Conservation (phyloP, 2,797 vertebrate genomes). For the Acridotheres tristis region DNA sequence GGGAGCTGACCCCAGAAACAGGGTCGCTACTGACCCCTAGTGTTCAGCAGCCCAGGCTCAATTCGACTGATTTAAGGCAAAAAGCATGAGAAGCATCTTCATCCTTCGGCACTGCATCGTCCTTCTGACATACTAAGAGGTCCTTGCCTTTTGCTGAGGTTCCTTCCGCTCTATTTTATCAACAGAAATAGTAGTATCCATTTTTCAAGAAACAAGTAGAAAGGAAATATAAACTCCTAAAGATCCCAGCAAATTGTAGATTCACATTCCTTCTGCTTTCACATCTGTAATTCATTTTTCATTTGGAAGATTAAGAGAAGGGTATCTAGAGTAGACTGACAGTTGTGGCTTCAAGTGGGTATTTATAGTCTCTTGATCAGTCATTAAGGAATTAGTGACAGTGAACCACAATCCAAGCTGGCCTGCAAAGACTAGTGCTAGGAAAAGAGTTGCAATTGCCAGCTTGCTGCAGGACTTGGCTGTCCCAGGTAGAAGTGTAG, state of each 20-base stretch:
- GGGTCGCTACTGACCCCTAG: conserved; percentile 53
- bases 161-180: neutral
- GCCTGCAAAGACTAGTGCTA: neutral
- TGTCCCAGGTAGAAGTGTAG: neutral
- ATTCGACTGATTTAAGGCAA: neutral
- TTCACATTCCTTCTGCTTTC: neutral
- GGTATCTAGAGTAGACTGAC: neutral
- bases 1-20: conserved; percentile 1
- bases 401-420: neutral
- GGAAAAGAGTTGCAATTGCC: neutral
- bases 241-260: neutral
- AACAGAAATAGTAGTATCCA: neutral
- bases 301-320: neutral
- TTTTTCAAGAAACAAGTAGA: neutral
- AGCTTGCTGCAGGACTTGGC: neutral
- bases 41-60: neutral
- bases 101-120: neutral
- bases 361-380: neutral
- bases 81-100: neutral
- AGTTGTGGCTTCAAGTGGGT: neutral
- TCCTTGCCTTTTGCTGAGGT: neutral
- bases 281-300: neutral
- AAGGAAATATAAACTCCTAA: neutral
- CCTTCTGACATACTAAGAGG: neutral
- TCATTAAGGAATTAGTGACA: conserved; percentile 7